These are phyloP conservation scores for Diplodus sargus DNA, from an alignment of 2,797 vertebrate species.

Conservation along the genomic window DNA sequence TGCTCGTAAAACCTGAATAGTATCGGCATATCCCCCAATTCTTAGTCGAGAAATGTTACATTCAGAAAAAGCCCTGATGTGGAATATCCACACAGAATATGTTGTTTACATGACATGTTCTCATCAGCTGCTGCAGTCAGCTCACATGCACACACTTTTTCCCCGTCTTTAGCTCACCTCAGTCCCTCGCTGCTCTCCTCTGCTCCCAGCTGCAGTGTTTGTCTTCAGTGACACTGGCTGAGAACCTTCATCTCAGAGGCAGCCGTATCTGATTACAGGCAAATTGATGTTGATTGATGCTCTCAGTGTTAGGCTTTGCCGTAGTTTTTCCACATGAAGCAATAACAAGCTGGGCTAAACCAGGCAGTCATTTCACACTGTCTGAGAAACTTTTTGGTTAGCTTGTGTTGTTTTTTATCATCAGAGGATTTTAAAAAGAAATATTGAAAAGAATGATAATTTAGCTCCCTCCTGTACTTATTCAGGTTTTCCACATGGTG, in stretches of 20 bases:
- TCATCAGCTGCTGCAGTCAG: constrained; percentile 21
- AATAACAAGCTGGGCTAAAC: constrained; percentile 9
- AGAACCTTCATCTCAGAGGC: no score
- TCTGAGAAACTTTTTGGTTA: neutral
- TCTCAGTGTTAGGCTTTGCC: constrained; percentile 18
- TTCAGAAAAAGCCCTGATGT: no score
- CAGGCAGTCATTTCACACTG: constrained; percentile 12
- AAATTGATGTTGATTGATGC: constrained; percentile 59
- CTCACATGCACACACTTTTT: neutral
- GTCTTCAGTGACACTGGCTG: neutral
- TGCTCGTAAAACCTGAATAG: no score
- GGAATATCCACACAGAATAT: no score
- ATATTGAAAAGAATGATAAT: no score
- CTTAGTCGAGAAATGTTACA: no score
- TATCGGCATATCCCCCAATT: no score
- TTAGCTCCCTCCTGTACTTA: no score
- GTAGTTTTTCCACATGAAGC: constrained; percentile 41
- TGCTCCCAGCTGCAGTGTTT: constrained; percentile 31
- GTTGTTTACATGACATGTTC: neutral
- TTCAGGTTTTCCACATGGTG: constrained; percentile 2
- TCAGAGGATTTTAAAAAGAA: neutral
- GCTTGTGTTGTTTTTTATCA: neutral
- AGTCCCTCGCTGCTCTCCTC: neutral
- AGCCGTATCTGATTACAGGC: constrained; percentile 53
- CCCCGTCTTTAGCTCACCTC: neutral